A percentile compares a stretch with the other conserved stretches of the same genome.
These are phyloP conservation scores for Pogonocherus hispidulus DNA, from an alignment of 2,888 invertebrate species.

Conservation along the genomic window DNA sequence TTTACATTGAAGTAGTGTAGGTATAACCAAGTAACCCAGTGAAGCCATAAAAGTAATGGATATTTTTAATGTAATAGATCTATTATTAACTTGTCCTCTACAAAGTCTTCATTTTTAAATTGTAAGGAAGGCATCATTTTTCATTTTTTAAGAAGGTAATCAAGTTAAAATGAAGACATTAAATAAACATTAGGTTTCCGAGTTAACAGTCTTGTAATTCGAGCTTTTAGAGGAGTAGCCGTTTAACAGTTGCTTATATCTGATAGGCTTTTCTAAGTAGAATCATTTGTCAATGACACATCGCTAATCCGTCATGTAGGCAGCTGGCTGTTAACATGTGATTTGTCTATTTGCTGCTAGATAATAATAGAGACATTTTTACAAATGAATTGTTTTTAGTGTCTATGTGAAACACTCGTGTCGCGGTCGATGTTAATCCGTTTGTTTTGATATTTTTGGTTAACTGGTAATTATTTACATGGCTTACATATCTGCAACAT, in stretches of 20 bases:
- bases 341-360: slow-evolving; percentile 36
- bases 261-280: slow-evolving; percentile 35
- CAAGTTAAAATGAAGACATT: slow-evolving; percentile 35
- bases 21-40: too few relatives aligned
- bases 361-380: slow-evolving; percentile 33
- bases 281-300: slow-evolving; percentile 37
- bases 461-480: slow-evolving; percentile 25
- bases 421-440: slow-evolving; percentile 18
- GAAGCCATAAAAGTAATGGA: neutral
- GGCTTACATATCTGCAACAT: too few relatives aligned
- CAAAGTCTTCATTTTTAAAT: slow-evolving; percentile 4
- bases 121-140: slow-evolving; percentile 8
- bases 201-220: slow-evolving; percentile 32
- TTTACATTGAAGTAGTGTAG: too few relatives aligned
- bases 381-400: slow-evolving; percentile 30
- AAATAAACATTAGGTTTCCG: slow-evolving; percentile 34
- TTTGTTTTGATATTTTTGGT: slow-evolving; percentile 29
- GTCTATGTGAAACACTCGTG: slow-evolving; percentile 11
- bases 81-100: slow-evolving; percentile 6
- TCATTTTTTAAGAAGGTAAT: slow-evolving; percentile 11
- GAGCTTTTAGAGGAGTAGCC: slow-evolving; percentile 32
- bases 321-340: slow-evolving; percentile 34
- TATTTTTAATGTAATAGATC: neutral
- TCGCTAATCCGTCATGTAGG: slow-evolving; percentile 35
- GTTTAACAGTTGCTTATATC: slow-evolving; percentile 33